A percentile compares a stretch with the other conserved stretches of the same genome.
Conservation (phyloP, 2,888 invertebrate genomes). For the Luperina testacea region DNA sequence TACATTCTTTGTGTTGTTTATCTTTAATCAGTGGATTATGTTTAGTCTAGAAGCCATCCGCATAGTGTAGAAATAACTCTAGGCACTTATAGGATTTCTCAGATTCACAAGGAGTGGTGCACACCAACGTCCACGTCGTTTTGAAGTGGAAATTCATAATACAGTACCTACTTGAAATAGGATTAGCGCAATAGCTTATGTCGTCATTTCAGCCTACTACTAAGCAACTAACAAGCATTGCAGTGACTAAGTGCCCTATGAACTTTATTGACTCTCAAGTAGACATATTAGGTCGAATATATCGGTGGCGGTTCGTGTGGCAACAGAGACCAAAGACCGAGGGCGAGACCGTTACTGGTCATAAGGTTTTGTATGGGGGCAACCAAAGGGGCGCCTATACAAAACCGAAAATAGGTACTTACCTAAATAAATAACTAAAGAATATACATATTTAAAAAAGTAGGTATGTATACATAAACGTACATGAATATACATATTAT, state of each 20-base stretch:
- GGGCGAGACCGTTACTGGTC: background rate
- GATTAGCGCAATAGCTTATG: constrained; percentile 3
- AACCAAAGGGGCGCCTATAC: background rate
- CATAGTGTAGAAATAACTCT: background rate
- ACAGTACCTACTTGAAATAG: background rate
- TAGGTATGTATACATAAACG: background rate
- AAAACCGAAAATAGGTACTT: background rate
- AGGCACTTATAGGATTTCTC: background rate
- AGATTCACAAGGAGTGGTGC: background rate
- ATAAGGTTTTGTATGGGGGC: background rate
- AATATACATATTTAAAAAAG: too few relatives aligned
- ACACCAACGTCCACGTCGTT: background rate
- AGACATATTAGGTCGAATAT: constrained; percentile 20
- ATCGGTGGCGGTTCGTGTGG: background rate
- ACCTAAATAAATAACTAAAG: background rate
- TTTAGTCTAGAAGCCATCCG: constrained; percentile 1
- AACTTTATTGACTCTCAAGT: constrained; percentile 2
- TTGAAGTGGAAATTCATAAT: background rate
- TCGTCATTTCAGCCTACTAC: background rate
- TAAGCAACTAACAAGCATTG: too few relatives aligned
- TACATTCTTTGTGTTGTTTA: background rate
- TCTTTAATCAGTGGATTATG: background rate
- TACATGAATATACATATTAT: too few relatives aligned
- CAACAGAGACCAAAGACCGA: background rate
- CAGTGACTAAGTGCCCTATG: background rate